Evolutionary conservation across 1,140 invertebrate genomes (phyloP), one percentile per base, ranked within the genome.

Genomic region (Magallana angulata): DNA sequence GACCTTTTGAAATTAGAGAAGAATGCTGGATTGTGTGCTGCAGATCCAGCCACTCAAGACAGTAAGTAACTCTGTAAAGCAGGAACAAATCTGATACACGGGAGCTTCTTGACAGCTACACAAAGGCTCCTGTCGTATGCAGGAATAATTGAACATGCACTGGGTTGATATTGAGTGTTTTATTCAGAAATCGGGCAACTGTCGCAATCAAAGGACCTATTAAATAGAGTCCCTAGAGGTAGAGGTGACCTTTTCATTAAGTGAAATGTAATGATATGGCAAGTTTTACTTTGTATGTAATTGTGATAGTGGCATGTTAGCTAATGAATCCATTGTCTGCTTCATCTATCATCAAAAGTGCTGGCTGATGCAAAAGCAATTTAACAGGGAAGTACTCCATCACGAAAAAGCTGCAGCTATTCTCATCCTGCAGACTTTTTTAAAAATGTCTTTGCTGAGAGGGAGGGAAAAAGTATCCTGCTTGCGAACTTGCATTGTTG

Each of bases 181-280:
- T 76, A 76, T 76, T 11, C 36, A 76, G 68, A 76, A 30, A 76
- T 30, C 12, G 11, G 68, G 68, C 30, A 76, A 12, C 24, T 12
- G 24, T 12, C 68, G 24, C 68, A 48, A 48, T 48, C 36, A 76
- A 76, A 76, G 68, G 68, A 36, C 24, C 2, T 76, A 76, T 76
- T 30, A 76, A 12, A 48, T 48, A 30, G 5, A 76, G 68, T 76
- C 68, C 68, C 30, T 30, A 24, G 24, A 76, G 68, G 68, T 76
- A 76, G 14, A 18, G 36, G 24, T 76, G 68, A 76, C 68, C 68
- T 76, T 76, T 76, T 76, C 68, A 76, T 76, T 48, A 9, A 76
- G 68, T 76, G 68, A 36, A 30, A 76, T 76, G 68, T 30, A 76
- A 76, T 76, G 24, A 36, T 76, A 76, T 36, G 24, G 68, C 24